A percentile compares a stretch with the other conserved stretches of the same genome.
Evolutionary conservation across 2,888 invertebrate species (phyloP).

Genomic region (Acleris holmiana): DNA sequence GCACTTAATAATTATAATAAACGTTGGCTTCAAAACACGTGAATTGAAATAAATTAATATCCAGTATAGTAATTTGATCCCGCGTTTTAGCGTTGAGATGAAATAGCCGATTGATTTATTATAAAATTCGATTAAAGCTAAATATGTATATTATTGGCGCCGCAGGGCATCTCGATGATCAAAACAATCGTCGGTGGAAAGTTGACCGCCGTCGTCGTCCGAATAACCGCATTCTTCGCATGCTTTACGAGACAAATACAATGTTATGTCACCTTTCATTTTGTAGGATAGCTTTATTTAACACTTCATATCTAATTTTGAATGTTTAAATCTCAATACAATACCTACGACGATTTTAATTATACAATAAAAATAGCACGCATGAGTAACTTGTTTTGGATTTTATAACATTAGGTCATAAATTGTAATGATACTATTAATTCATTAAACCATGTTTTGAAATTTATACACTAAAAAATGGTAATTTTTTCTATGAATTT

Average conservation of each 20-base stretch:
- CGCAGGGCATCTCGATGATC: conserved; percentile 54
- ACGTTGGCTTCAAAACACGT: not conserved
- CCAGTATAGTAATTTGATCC: conserved; percentile 29
- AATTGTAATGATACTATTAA: no score
- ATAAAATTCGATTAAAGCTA: conserved; percentile 54
- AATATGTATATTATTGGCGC: conserved; percentile 54
- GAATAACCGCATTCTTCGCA: conserved; percentile 65
- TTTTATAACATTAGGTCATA: no score
- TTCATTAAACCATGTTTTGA: no score
- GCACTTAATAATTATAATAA: not conserved
- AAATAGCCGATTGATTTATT: conserved; percentile 19
- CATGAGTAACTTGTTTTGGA: no score
- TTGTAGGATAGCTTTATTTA: not conserved
- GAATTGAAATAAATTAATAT: conserved; percentile 24
- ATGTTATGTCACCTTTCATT: conserved; percentile 46
- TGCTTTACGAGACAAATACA: conserved; percentile 52
- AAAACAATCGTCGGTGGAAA: conserved; percentile 64
- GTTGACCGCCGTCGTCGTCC: conserved; percentile 54
- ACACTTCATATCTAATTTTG: no score
- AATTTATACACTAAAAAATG: no score
- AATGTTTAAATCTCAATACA: no score
- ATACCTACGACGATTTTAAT: no score
- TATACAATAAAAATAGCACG: no score
- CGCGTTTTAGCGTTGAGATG: conserved; percentile 9
- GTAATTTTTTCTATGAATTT: no score